phyloP scores from a whole-genome alignment of 2,797 vertebrate genomes.

The Spheniscus humboldti region DNA sequence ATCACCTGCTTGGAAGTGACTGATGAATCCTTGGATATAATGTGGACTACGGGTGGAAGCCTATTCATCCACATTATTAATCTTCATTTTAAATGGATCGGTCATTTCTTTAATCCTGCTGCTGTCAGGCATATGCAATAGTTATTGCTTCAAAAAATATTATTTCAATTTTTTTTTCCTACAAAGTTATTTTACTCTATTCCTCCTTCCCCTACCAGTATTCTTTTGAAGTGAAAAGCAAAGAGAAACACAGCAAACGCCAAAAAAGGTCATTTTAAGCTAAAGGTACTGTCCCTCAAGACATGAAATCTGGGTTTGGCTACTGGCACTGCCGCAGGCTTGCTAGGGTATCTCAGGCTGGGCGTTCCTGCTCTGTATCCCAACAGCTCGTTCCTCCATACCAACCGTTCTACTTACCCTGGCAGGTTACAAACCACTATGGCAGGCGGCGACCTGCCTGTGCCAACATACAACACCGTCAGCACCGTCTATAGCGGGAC shows the following conservation, averaged over 20 bases:
- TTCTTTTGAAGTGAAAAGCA: neutral
- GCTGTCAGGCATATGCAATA: neutral
- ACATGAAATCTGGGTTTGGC: rapidly evolving
- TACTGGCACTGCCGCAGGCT: neutral
- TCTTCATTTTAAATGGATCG: neutral
- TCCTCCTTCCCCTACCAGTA: neutral
- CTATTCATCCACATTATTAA: neutral
- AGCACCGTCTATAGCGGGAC: neutral
- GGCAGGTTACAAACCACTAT: too few species aligned
- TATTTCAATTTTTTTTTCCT: neutral
- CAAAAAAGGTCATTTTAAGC: neutral
- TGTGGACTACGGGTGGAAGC: neutral
- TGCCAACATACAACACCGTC: rapidly evolving
- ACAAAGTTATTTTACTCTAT: neutral
- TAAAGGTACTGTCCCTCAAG: neutral
- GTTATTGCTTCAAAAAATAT: neutral
- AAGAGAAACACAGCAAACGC: neutral
- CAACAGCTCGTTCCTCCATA: rapidly evolving
- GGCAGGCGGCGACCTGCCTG: too few species aligned
- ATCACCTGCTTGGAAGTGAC: neutral
- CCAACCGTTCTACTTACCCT: neutral
- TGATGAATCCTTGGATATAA: neutral
- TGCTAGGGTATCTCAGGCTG: rapidly evolving
- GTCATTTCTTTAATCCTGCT: neutral
- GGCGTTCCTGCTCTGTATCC: rapidly evolving